phyloP scores from a whole-genome alignment of 2,797 vertebrate species.

The Knipowitschia caucasica region DNA sequence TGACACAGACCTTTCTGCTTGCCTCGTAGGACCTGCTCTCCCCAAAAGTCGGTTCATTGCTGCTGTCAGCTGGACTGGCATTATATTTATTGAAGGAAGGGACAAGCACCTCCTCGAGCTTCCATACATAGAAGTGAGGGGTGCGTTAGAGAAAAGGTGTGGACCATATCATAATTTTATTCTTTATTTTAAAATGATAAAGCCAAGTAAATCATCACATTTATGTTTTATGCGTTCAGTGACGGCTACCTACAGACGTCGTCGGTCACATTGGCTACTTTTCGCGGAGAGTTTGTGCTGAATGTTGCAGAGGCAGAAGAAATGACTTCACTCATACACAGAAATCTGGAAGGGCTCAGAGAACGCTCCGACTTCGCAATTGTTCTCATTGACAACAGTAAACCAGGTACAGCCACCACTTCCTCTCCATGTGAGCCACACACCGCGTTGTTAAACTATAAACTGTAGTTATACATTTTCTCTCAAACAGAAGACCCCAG shows the following conservation, averaged over 20 bases:
- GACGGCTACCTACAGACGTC: conserved; percentile 59
- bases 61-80: conserved; percentile 84
- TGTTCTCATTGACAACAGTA: conserved; percentile 75
- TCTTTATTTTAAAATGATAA: neutral
- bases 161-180: neutral
- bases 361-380: conserved; percentile 81
- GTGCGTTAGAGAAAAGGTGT: conserved; percentile 73
- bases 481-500: conserved; percentile 63
- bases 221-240: conserved; percentile 40
- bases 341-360: conserved; percentile 83
- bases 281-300: conserved; percentile 81
- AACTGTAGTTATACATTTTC: neutral
- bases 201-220: neutral
- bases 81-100: conserved; percentile 84
- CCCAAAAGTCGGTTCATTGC: conserved; percentile 81
- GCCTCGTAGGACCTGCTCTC: conserved; percentile 80
- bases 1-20: neutral
- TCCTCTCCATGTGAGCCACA: neutral
- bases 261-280: conserved; percentile 76
- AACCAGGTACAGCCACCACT: conserved; percentile 45
- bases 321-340: conserved; percentile 77
- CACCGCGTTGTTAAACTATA: neutral
- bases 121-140: conserved; percentile 82
- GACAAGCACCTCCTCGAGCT: conserved; percentile 83
- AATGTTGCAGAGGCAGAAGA: conserved; percentile 65